Base-by-base conservation (phyloP, 2,113 vertebrate species). In the Perognathus longimembris region DNA sequence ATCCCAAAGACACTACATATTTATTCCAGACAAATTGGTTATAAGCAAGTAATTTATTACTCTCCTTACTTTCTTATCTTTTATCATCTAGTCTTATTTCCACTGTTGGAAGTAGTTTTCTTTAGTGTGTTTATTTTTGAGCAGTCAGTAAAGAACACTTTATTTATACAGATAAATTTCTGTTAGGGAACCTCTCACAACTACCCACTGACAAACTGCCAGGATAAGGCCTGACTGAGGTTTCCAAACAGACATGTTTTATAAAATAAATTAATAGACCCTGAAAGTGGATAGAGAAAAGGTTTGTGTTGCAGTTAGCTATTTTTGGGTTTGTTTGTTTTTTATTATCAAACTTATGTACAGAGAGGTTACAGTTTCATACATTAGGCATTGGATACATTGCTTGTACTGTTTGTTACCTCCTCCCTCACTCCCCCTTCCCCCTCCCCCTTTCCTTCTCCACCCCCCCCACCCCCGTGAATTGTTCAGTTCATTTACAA, bases 211-310 rank as follows among this genome's bases (percentile, higher is more conserved):
- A 94, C 63, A 42, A 54, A 75, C 21, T 74, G 45, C 38, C 86
- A 61, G 8, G 18, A 6, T 70, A 64, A 45, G 38, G 22, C 15
- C 32, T 90, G n/a, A 75, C 32, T 90, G n/a, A 75, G 21, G 21
- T 82, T 92, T 69, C 28, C 88, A 93, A 95, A 80, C 24, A 95
- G 80, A 92, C n/a, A 64, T 0, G 20, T 22, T 71, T 97, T 96
- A 79, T 83, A 88, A 83, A n/a, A 74, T 21, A 96, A 96, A 95
- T 85, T 95, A 74, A 96, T 86, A 94, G 67, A 12, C 66, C 57
- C 57, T 95, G 73, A 89, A 94, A 94, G 5, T 15, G 64, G 90
- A 85, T 74, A 93, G 69, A 89, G 59, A n/a, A 89, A 96, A 93
- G 69, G 15, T 87, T 18, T 77, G 88, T 34, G 28, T 63, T 95